A percentile compares a stretch with the other conserved stretches of the same genome.
Evolutionary conservation across 2,797 vertebrate genomes (phyloP).

Genomic region (Melanotaenia maccullochi): DNA sequence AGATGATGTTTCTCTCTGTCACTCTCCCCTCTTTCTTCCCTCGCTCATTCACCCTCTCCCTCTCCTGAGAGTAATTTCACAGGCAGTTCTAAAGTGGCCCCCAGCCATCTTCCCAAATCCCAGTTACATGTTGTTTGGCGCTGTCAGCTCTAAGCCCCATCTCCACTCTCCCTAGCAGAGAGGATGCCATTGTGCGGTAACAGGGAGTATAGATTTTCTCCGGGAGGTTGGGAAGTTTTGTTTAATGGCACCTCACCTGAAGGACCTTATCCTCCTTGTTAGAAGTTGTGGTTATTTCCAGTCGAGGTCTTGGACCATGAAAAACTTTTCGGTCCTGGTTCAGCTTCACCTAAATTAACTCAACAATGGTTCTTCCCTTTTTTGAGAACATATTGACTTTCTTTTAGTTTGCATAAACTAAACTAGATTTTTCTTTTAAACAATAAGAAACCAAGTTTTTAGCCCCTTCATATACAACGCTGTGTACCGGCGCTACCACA

Average conservation of each 20-base stretch:
- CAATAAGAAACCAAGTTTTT: background rate
- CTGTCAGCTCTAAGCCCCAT: slow-evolving; percentile 76
- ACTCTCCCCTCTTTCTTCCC: slow-evolving; percentile 54
- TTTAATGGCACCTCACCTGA: slow-evolving; percentile 78
- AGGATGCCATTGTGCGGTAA: slow-evolving; percentile 77
- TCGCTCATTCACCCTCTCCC: slow-evolving; percentile 54
- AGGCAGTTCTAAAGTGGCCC: slow-evolving; percentile 84
- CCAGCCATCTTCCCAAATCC: slow-evolving; percentile 83
- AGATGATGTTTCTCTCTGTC: slow-evolving; percentile 76
- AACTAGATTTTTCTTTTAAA: background rate
- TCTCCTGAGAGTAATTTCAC: slow-evolving; percentile 87
- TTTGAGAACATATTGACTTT: background rate
- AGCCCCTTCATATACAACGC: background rate
- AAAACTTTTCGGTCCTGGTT: slow-evolving; percentile 51
- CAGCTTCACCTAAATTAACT: background rate
- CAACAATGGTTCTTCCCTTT: background rate
- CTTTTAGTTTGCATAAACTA: background rate
- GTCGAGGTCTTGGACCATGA: slow-evolving; percentile 36
- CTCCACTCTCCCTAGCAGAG: slow-evolving; percentile 68
- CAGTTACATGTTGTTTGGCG: slow-evolving; percentile 79
- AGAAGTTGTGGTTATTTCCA: slow-evolving; percentile 65
- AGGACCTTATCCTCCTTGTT: slow-evolving; percentile 66
- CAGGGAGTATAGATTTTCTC: slow-evolving; percentile 80
- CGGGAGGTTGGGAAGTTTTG: slow-evolving; percentile 78
- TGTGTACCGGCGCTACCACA: background rate